Evolutionary conservation across 2,797 vertebrate species (phyloP).

Genomic region (Threskiornis aethiopicus): DNA sequence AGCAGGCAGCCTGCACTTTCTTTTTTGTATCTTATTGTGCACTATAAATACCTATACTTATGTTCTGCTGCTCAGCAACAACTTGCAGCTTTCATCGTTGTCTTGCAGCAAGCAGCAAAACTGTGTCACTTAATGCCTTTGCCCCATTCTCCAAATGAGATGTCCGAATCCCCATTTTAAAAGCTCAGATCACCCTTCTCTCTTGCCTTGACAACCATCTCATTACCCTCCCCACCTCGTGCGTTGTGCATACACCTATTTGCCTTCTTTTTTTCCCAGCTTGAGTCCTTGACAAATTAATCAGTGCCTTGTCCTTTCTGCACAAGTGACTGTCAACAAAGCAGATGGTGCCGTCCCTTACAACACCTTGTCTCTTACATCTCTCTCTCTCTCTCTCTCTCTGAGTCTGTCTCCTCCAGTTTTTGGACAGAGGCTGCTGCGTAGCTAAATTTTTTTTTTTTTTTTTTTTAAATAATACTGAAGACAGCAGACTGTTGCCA

Average conservation of each 20-base stretch:
- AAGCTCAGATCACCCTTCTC: not conserved
- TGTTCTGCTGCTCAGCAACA: not conserved
- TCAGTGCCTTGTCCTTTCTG: constrained; percentile 28
- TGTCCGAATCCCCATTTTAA: not conserved
- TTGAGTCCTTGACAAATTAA: constrained; percentile 37
- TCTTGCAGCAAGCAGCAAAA: not conserved
- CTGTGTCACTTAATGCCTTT: not conserved
- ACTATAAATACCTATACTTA: not conserved
- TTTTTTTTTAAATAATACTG: not conserved
- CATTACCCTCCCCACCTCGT: not conserved
- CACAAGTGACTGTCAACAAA: constrained; percentile 24
- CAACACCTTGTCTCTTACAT: not conserved
- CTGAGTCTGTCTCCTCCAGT: not conserved
- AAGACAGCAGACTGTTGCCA: not conserved
- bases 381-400: too few relatives aligned
- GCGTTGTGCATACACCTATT: not conserved
- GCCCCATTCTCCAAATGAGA: not conserved
- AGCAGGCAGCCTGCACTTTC: not conserved
- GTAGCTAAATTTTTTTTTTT: not conserved
- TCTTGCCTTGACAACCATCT: not conserved
- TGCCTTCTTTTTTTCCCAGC: not conserved
- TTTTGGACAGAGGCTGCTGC: not conserved
- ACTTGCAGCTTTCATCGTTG: not conserved
- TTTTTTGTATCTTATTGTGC: not conserved
- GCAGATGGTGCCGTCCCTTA: constrained; percentile 48